phyloP scores from a whole-genome alignment of 2,888 invertebrate genomes.

The Ichneumon xanthorius region DNA sequence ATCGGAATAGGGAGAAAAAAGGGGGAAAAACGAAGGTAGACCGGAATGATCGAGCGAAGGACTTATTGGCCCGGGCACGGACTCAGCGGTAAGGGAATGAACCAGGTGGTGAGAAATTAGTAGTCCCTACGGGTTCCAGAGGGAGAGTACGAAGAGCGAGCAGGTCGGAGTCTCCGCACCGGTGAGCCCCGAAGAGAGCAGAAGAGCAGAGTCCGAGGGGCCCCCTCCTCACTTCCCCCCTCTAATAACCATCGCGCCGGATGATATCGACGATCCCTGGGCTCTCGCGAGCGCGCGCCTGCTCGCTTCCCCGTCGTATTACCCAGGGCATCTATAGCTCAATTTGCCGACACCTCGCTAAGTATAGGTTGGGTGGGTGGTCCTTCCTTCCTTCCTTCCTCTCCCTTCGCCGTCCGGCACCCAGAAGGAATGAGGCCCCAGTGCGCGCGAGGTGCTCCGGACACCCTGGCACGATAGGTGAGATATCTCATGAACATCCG shows the following conservation, averaged over 20 bases:
- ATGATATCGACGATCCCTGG: constrained; percentile 79
- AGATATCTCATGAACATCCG: constrained; percentile 44
- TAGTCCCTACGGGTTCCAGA: constrained; percentile 70
- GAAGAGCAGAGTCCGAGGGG: constrained; percentile 33
- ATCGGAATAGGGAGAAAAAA: constrained; percentile 21
- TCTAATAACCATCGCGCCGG: constrained; percentile 80
- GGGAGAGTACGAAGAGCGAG: constrained; percentile 56
- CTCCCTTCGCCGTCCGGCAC: constrained; percentile 51
- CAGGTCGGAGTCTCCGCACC: constrained; percentile 60
- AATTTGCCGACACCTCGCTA: constrained; percentile 85
- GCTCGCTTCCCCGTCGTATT: constrained; percentile 78
- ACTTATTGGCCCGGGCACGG: constrained; percentile 63
- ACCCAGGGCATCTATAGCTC: constrained; percentile 84
- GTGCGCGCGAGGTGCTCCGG: constrained; percentile 48
- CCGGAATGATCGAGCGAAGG: constrained; percentile 69
- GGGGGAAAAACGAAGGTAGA: constrained; percentile 19
- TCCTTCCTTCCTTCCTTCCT: constrained; percentile 72
- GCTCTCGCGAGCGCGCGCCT: constrained; percentile 46
- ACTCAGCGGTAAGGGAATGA: constrained; percentile 73
- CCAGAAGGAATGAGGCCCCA: constrained; percentile 49
- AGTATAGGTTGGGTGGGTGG: constrained; percentile 85
- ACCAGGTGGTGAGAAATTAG: constrained; percentile 83
- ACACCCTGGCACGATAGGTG: constrained; percentile 53
- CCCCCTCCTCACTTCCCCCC: constrained; percentile 44
- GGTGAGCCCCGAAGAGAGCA: constrained; percentile 52